A percentile compares a stretch with the other conserved stretches of the same genome.
These are phyloP conservation scores for Meloidogyne hapla DNA, from an alignment of 1,140 invertebrate species.

Conservation along the genomic window DNA sequence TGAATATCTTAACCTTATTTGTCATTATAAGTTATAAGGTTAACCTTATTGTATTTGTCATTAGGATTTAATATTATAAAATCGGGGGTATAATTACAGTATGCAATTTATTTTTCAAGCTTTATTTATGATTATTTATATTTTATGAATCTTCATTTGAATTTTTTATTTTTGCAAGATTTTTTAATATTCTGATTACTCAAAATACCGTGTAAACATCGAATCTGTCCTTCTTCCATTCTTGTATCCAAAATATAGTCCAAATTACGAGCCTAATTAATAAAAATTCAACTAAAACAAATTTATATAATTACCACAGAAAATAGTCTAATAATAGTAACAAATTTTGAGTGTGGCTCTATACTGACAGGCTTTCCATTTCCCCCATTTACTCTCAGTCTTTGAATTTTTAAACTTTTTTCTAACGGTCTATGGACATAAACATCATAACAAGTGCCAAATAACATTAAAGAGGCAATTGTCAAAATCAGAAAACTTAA, in stretches of 20 bases:
- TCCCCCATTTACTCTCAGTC: background rate
- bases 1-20: no score
- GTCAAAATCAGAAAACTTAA: conserved; percentile 47
- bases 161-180: no score
- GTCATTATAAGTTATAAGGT: no score
- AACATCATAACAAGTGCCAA: conserved; percentile 60
- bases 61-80: no score
- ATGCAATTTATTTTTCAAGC: no score
- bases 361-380: background rate
- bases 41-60: no score
- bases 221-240: conserved; percentile 55
- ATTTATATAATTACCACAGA: conserved; percentile 17
- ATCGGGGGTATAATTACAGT: no score
- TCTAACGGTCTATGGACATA: conserved; percentile 47
- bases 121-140: no score
- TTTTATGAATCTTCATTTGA: no score
- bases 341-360: conserved; percentile 13
- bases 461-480: conserved; percentile 54
- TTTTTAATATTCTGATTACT: no score
- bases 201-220: conserved; percentile 52
- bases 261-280: conserved; percentile 34
- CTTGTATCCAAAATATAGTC: conserved; percentile 47
- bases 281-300: conserved; percentile 40
- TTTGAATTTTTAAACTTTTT: conserved; percentile 7
- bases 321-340: conserved; percentile 24